Base-by-base conservation (phyloP, 2,113 vertebrate genomes). In the Trogon melanurus region DNA sequence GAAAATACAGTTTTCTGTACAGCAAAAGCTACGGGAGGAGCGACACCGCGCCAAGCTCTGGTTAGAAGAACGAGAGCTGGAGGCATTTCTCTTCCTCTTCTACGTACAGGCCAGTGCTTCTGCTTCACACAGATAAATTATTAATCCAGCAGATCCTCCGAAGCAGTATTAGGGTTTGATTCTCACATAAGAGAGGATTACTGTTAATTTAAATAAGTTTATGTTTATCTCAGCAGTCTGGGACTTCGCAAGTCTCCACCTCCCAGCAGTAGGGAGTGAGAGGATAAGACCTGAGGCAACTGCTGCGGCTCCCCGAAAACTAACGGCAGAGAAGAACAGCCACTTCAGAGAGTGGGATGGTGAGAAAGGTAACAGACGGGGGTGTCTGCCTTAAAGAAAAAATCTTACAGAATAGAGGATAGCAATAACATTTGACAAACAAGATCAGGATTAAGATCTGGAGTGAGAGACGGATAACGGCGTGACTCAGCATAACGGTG, bases 1-100 rank as follows among this genome's bases (percentile, higher is more conserved):
- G 38, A 41, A 1, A 1, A 2, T 10, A 20, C 0, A 44, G 27
- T 36, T 78, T 22, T 10, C 6, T 9, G 5, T 6, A 26, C 0
- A 62, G 30, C n/a, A 71, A 30, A 30, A 85, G n/a, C 53, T 45
- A 14, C 0, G 0, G 38, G 66, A 79, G 44, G 3, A 82, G 23
- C 1, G 17, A n/a, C 61, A 41, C 0, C 3, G 58, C 67, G n/a
- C 25, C 7, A 74, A 74, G 61, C 21, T 74, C 41, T 53, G 56
- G 5, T 22, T 26, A 13, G 8, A 84, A 70, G 30, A 44, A 9
- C 11, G 1, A 1, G n/a, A 34, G 48, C 34, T 38, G 65, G 41
- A 81, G 65, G 41, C 1, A 2, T 56, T 74, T 81, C 23, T 71
- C 70, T 38, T 30, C 21, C 38, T 81, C 16, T 22, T 29, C 36